These are phyloP conservation scores for Pelobates cultripes DNA, from an alignment of 2,797 vertebrate genomes.

Conservation along the genomic window DNA sequence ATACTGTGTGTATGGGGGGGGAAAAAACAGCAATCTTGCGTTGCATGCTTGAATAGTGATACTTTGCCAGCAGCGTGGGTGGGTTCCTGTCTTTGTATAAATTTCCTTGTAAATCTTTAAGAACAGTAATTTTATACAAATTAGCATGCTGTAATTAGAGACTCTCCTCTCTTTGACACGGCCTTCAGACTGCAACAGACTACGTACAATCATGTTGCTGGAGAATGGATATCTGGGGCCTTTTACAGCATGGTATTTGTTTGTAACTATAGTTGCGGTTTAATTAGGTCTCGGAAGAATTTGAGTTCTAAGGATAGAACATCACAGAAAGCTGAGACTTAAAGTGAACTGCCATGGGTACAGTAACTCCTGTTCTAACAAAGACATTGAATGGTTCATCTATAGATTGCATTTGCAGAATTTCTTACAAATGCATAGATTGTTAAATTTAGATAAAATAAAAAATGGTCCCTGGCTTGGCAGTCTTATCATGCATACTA, in stretches of 20 bases:
- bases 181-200: not conserved
- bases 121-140: slow-evolving; percentile 42
- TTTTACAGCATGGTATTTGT: slow-evolving; percentile 8
- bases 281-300: slow-evolving; percentile 31
- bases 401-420: too few species aligned
- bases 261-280: slow-evolving; percentile 7
- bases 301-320: slow-evolving; percentile 5
- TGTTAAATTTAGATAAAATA: too few species aligned
- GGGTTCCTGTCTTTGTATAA: slow-evolving; percentile 19
- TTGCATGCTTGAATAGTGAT: not conserved
- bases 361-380: not conserved
- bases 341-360: too few species aligned
- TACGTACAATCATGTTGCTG: not conserved
- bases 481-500: too few species aligned
- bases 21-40: not conserved
- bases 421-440: too few species aligned
- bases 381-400: not conserved
- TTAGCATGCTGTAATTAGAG: slow-evolving; percentile 31
- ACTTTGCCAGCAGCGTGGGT: slow-evolving; percentile 25
- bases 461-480: too few species aligned
- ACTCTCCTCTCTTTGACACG: not conserved
- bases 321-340: not conserved
- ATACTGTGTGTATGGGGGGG: too few species aligned
- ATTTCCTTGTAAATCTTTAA: not conserved
- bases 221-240: slow-evolving; percentile 9